Percentiles rank a stretch among this genome's conserved stretches.
These are phyloP conservation scores for Syngnathus scovelli DNA, from an alignment of 2,113 vertebrate genomes.

Conservation along the genomic window DNA sequence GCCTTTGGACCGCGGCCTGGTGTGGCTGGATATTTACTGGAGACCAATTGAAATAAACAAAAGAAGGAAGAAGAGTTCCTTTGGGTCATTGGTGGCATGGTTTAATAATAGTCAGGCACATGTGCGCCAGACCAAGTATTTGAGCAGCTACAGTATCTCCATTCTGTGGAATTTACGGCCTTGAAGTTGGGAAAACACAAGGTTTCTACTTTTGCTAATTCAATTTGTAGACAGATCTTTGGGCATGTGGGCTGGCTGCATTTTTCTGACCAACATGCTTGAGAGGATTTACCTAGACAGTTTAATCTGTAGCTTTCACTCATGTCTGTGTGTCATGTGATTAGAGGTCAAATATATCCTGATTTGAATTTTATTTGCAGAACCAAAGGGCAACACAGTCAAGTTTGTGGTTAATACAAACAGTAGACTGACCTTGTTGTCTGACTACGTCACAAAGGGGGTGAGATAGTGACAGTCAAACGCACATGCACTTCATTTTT, in stretches of 20 bases:
- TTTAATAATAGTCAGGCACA: slow-evolving; percentile 20
- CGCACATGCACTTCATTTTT: neutral
- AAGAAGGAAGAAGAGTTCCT: slow-evolving; percentile 27
- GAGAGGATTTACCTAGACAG: slow-evolving; percentile 1
- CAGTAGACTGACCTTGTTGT: neutral
- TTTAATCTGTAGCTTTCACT: neutral
- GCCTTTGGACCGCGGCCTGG: slow-evolving; percentile 53
- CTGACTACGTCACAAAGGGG: neutral
- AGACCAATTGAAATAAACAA: slow-evolving; percentile 37
- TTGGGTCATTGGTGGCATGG: slow-evolving; percentile 30
- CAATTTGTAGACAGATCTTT: slow-evolving; percentile 35
- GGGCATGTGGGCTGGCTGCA: slow-evolving; percentile 44
- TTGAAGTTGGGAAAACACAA: slow-evolving; percentile 47
- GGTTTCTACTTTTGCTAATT: slow-evolving; percentile 41
- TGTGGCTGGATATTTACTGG: slow-evolving; percentile 55
- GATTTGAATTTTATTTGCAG: neutral
- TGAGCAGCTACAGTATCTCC: slow-evolving; percentile 36
- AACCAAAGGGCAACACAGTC: neutral
- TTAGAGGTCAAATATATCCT: neutral
- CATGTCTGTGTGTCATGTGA: neutral
- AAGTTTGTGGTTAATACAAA: too few relatives aligned
- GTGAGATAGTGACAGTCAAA: neutral
- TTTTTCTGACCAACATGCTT: slow-evolving; percentile 42
- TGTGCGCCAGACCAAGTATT: slow-evolving; percentile 44
- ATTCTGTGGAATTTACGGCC: slow-evolving; percentile 54